Percentiles rank a stretch among this genome's conserved stretches.
phyloP scores from a whole-genome alignment of 1,140 invertebrate genomes.

The Hetaerina americana region DNA sequence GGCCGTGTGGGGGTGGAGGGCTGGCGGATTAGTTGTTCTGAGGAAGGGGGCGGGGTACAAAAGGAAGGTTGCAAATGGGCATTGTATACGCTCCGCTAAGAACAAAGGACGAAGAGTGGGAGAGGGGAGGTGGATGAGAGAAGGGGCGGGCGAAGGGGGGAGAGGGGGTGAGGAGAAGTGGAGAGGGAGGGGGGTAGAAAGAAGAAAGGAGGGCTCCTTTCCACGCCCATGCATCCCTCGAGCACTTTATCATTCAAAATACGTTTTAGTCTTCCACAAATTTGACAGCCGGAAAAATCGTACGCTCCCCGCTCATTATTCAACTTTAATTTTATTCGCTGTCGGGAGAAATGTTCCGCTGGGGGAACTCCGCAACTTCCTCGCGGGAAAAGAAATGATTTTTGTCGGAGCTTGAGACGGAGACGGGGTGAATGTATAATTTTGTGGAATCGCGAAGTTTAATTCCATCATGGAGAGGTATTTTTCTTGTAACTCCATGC shows the following conservation, averaged over 20 bases:
- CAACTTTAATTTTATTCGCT: background rate
- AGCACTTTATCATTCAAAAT: background rate
- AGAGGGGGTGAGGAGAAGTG: no score
- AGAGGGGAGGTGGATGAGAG: no score
- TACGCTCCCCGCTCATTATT: background rate
- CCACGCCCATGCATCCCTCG: background rate
- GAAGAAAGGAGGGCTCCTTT: no score
- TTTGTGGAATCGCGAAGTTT: no score
- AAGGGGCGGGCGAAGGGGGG: no score
- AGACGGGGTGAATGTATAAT: no score
- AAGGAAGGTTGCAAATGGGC: background rate
- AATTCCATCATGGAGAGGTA: no score
- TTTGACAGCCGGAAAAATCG: background rate
- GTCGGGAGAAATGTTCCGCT: no score
- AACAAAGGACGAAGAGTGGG: background rate
- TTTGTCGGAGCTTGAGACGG: no score
- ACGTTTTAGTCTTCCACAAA: background rate
- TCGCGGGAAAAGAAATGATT: background rate
- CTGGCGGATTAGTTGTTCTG: background rate
- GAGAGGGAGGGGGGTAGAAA: no score
- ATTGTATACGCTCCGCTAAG: background rate
- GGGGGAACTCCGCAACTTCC: background rate
- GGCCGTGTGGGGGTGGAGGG: background rate
- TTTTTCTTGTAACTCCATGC: no score
- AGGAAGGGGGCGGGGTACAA: background rate